phyloP scores from a whole-genome alignment of 2,888 invertebrate genomes.

The Xestia rhomboidea region DNA sequence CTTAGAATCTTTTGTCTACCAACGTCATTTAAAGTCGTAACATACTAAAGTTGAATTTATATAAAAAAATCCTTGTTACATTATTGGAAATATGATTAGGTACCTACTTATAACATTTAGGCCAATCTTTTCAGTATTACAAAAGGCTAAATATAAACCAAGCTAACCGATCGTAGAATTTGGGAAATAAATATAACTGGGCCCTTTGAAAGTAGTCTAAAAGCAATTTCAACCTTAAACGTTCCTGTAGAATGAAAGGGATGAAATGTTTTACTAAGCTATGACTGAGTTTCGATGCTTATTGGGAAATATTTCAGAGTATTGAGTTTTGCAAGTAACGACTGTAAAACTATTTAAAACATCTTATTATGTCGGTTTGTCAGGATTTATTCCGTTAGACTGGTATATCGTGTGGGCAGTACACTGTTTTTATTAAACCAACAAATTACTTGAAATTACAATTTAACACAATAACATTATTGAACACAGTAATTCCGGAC shows the following conservation, averaged over 20 bases:
- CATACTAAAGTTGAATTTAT: no score
- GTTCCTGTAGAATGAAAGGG: constrained; percentile 21
- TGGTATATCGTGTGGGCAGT: no score
- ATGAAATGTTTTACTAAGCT: not conserved
- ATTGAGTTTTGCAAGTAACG: not conserved
- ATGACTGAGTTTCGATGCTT: not conserved
- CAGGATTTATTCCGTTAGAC: no score
- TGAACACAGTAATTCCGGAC: no score
- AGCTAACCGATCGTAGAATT: constrained; percentile 18
- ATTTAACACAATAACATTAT: no score
- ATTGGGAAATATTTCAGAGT: not conserved
- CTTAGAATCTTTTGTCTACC: no score
- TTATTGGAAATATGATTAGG: not conserved
- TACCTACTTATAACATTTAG: not conserved
- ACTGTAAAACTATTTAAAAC: not conserved
- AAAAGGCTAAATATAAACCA: constrained; percentile 10
- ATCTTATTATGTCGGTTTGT: not conserved
- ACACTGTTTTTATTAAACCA: no score
- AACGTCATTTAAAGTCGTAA: no score
- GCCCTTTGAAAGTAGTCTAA: constrained; percentile 22
- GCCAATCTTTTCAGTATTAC: not conserved
- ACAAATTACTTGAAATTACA: no score
- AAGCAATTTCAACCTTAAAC: constrained; percentile 38
- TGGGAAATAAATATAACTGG: constrained; percentile 15
- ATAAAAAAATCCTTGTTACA: not conserved